phyloP scores from a whole-genome alignment of 2,797 vertebrate genomes.

The Tiaroga cobitis region DNA sequence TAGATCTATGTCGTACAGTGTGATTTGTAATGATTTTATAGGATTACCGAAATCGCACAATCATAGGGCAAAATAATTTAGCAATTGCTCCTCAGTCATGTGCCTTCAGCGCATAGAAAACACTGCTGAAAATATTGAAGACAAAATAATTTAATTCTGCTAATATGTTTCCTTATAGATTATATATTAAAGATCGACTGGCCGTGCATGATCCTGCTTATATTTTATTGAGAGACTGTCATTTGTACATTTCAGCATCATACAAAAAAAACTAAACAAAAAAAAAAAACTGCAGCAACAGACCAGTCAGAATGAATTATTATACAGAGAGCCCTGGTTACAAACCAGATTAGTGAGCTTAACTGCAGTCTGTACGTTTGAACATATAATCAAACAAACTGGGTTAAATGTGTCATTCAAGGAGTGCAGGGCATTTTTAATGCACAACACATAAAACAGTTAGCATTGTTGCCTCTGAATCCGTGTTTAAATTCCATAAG shows the following conservation, averaged over 20 bases:
- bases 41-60: too few species aligned
- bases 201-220: not conserved
- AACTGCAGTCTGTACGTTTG: constrained; percentile 76
- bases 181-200: too few species aligned
- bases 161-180: too few species aligned
- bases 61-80: too few species aligned
- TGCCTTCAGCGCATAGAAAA: too few species aligned
- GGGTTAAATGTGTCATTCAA: not conserved
- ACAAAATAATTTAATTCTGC: too few species aligned
- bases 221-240: not conserved
- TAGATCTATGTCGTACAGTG: too few species aligned
- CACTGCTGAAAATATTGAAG: too few species aligned
- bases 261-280: not conserved
- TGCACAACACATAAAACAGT: not conserved
- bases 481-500: not conserved
- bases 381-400: constrained; percentile 53
- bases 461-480: not conserved
- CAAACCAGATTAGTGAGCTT: constrained; percentile 79
- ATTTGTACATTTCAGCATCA: not conserved
- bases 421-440: not conserved
- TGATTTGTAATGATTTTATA: too few species aligned
- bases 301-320: not conserved
- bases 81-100: too few species aligned
- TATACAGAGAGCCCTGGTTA: constrained; percentile 49
- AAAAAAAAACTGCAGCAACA: not conserved